Evolutionary conservation across 1,140 invertebrate species (phyloP).

Genomic region (Vanessa tameamea): DNA sequence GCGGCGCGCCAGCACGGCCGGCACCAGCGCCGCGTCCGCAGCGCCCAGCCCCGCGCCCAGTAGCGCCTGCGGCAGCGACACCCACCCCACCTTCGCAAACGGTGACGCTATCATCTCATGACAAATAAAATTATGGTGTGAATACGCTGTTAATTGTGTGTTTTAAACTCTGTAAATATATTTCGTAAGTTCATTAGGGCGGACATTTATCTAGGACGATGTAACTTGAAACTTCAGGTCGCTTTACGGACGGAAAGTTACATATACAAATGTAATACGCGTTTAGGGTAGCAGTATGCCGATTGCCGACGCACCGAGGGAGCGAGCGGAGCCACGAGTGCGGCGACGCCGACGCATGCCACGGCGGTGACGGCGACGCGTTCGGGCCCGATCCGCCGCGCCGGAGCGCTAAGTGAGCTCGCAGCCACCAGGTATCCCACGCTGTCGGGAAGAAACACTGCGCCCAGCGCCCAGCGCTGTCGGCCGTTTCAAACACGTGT

Average conservation of each 20-base stretch:
- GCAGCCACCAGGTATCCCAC: conserved; percentile 87
- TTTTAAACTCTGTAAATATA: too few species aligned
- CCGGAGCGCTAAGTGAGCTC: conserved; percentile 44
- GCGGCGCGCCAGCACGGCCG: conserved; percentile 47
- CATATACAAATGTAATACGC: too few species aligned
- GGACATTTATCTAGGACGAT: too few species aligned
- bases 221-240: too few species aligned
- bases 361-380: conserved; percentile 55
- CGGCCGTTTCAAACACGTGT: neutral
- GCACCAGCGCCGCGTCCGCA: conserved; percentile 61
- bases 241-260: too few species aligned
- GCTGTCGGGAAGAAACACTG: conserved; percentile 91
- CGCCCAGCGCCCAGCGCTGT: conserved; percentile 86
- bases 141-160: too few species aligned
- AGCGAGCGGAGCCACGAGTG: conserved; percentile 54
- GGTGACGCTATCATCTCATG: neutral
- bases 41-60: conserved; percentile 62
- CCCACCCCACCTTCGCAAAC: conserved; percentile 44
- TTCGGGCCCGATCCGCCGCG: conserved; percentile 47
- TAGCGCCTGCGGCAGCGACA: conserved; percentile 48
- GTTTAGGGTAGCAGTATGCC: too few species aligned
- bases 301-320: conserved; percentile 37
- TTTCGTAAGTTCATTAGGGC: too few species aligned
- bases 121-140: neutral
- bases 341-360: conserved; percentile 51